Conservation (phyloP, 2,888 invertebrate genomes). For the Aleiodes testaceus region DNA sequence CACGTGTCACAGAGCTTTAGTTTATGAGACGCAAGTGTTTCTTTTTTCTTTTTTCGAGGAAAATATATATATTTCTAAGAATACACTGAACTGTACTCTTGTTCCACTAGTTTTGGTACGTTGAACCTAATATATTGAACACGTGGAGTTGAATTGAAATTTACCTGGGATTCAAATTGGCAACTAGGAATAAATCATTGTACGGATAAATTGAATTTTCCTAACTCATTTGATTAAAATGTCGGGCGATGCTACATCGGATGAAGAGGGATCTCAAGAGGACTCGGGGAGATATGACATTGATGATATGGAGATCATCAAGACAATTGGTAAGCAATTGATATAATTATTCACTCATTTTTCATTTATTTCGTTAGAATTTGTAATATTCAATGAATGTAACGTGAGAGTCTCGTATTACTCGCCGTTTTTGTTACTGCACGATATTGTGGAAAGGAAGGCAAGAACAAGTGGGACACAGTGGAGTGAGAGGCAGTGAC, state of each 20-base stretch:
- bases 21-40: conserved; percentile 1
- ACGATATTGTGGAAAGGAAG: conserved; percentile 32
- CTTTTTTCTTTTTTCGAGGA: neutral
- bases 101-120: conserved; percentile 35
- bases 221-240: conserved; percentile 48
- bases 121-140: conserved; percentile 31
- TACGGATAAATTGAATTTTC: conserved; percentile 54
- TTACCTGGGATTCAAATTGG: too few species aligned
- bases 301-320: conserved; percentile 89
- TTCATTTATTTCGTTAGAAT: neutral
- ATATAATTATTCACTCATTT: conserved; percentile 7
- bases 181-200: too few species aligned
- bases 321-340: conserved; percentile 86
- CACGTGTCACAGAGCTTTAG: neutral
- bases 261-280: conserved; percentile 68
- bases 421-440: conserved; percentile 12
- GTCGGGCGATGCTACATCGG: conserved; percentile 62
- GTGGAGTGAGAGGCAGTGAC: conserved; percentile 59
- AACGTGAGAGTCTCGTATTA: conserved; percentile 26
- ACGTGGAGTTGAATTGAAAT: conserved; percentile 4
- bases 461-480: conserved; percentile 63
- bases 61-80: conserved; percentile 9
- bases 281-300: conserved; percentile 75
- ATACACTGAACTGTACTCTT: conserved; percentile 21
- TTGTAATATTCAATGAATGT: neutral